Percentiles rank a stretch among this genome's conserved stretches.
phyloP scores from a whole-genome alignment of 1,140 invertebrate genomes.

The Saccostrea cuccullata region DNA sequence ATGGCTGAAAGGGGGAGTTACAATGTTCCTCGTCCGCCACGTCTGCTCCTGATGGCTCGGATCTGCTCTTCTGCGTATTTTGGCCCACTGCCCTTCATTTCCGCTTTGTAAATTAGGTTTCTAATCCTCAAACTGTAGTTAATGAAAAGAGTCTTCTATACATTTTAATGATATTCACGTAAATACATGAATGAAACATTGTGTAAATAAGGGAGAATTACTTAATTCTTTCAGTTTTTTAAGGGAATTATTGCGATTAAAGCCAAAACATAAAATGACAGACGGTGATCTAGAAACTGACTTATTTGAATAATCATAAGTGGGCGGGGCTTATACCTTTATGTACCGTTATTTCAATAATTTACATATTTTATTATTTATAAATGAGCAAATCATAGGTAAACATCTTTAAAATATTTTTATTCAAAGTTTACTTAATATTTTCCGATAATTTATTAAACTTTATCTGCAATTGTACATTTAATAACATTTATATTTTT shows the following conservation, averaged over 20 bases:
- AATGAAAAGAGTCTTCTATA: not conserved
- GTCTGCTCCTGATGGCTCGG: conserved; percentile 70
- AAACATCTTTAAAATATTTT: too few species aligned
- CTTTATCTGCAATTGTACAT: too few species aligned
- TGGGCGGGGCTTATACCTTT: not conserved
- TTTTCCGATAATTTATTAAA: too few species aligned
- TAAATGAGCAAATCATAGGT: too few species aligned
- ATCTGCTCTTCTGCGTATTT: conserved; percentile 58
- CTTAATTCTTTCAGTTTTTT: not conserved
- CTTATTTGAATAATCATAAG: conserved; percentile 3
- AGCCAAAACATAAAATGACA: not conserved
- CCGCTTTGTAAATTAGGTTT: conserved; percentile 62
- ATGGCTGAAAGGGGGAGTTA: conserved; percentile 53
- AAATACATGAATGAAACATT: conserved; percentile 21
- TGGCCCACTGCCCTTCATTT: conserved; percentile 66
- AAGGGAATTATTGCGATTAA: not conserved
- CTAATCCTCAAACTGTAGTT: conserved; percentile 61
- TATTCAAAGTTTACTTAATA: too few species aligned
- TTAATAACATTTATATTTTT: too few species aligned
- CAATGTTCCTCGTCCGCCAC: conserved; percentile 66
- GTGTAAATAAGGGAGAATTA: not conserved
- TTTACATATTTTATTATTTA: too few species aligned
- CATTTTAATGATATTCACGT: not conserved
- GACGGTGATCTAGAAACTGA: conserved; percentile 26
- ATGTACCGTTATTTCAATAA: not conserved